Base-by-base conservation (phyloP, 2,113 vertebrate species). In the Trachemys scripta region DNA sequence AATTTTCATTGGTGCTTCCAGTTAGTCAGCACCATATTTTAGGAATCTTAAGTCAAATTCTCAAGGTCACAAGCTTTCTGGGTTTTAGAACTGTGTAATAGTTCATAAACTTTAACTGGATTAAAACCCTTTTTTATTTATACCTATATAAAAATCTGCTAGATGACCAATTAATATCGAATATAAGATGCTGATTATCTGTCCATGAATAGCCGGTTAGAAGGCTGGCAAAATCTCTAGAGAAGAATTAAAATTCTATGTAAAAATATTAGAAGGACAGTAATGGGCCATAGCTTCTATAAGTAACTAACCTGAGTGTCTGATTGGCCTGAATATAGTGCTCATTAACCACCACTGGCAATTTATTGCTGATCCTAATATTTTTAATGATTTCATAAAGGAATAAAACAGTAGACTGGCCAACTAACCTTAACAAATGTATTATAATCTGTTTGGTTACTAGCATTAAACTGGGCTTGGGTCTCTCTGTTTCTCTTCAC, bases 321-420 rank as follows among this genome's bases (percentile, higher is more conserved):
- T 87, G 65, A 80, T 49, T 75, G 72, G 65, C 57, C 84, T 25
- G 75, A 76, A 47, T n/a, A 88, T 13, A 82, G 83, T 31, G 14
- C 8, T 83, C 57, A 57, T 80, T 79, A 90, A 79, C 54, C 42
- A 80, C 47, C 54, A 65, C 65, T n/a, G 65, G 22, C 22, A 75
- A 90, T 85, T 80, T 91, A 87, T 24, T 92, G 59, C 42, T 80
- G 82, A 76, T 84, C 53, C 35, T 90, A 90, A 90, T 83, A 84
- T 90, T 90, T 90, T 90, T 84, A 84, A 84, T 79, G 47, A 84
- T 83, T 84, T 76, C 82, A 79, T 80, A 76, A 92, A 84, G 45
- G 62, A 87, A 90, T 38, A 69, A 20, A 96, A 84, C 31, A 93
- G 17, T 82, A 27, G 35, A 79, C 31, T 85, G 31, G 84, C 72